These are phyloP conservation scores for Tetraneura akinire DNA, from an alignment of 1,140 invertebrate genomes.

Conservation along the genomic window DNA sequence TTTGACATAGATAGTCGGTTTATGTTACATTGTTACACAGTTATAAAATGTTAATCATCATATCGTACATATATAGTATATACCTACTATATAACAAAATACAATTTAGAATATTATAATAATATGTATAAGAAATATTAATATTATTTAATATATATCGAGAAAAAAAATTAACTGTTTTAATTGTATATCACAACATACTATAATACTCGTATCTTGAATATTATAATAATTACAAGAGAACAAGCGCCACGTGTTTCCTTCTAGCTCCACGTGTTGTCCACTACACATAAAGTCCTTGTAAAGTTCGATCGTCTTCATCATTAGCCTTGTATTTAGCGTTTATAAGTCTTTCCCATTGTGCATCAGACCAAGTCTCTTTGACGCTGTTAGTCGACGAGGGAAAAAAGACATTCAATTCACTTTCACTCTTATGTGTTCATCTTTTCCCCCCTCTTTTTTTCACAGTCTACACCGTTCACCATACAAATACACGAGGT, in stretches of 20 bases:
- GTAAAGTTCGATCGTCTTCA: slow-evolving; percentile 50
- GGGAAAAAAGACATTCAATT: slow-evolving; percentile 19
- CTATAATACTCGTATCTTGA: too few species aligned
- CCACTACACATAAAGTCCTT: slow-evolving; percentile 25
- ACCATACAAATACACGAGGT: background rate
- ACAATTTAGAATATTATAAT: too few species aligned
- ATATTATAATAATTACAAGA: background rate
- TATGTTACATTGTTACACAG: too few species aligned
- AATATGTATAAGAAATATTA: too few species aligned
- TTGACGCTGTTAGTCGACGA: background rate
- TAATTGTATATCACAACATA: too few species aligned
- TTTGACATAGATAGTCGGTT: too few species aligned
- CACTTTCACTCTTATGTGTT: slow-evolving; percentile 47
- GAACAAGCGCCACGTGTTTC: slow-evolving; percentile 27
- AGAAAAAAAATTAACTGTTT: too few species aligned
- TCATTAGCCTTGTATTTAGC: slow-evolving; percentile 39
- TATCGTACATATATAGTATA: too few species aligned
- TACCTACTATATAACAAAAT: too few species aligned
- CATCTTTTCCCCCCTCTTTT: slow-evolving; percentile 32
- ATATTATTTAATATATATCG: too few species aligned
- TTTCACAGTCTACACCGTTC: background rate
- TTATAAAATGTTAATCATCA: too few species aligned
- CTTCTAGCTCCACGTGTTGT: slow-evolving; percentile 38
- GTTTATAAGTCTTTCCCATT: slow-evolving; percentile 33
- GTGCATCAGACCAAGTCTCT: slow-evolving; percentile 41